phyloP scores from a whole-genome alignment of 2,113 vertebrate genomes.

The Ranitomeya imitator region DNA sequence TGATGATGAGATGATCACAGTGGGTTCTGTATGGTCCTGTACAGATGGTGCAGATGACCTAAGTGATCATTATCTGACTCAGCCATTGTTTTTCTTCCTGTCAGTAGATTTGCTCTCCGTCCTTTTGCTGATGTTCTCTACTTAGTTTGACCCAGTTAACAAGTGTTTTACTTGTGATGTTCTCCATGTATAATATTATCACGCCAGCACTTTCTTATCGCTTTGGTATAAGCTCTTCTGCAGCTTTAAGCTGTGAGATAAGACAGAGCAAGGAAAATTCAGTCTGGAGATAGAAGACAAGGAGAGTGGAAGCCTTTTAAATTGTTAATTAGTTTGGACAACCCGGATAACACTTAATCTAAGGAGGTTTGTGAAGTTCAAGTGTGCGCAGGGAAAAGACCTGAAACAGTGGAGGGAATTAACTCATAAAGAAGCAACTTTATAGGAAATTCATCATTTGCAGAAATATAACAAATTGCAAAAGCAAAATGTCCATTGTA shows the following conservation, averaged over 20 bases:
- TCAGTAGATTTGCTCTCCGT: not conserved
- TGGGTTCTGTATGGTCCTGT: too few species aligned
- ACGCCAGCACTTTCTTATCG: conserved; percentile 33
- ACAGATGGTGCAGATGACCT: not conserved
- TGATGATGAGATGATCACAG: too few species aligned
- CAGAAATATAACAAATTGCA: too few species aligned
- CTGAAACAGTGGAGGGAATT: not conserved
- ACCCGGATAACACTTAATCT: conserved; percentile 25
- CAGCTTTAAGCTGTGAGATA: not conserved
- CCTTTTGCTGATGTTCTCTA: not conserved
- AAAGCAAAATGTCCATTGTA: too few species aligned
- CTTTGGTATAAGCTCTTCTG: conserved; percentile 4
- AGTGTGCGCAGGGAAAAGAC: not conserved
- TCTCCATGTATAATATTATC: not conserved
- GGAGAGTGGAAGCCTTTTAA: conserved; percentile 7
- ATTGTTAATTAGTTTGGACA: conserved; percentile 40
- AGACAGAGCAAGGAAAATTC: conserved; percentile 8
- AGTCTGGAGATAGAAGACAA: not conserved
- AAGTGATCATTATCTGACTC: not conserved
- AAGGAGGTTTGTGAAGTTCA: not conserved
- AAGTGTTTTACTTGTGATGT: not conserved
- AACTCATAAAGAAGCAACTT: not conserved
- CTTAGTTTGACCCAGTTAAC: conserved; percentile 33
- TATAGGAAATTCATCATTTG: too few species aligned
- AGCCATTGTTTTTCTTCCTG: not conserved